Evolutionary conservation across 2,888 invertebrate species (phyloP), one percentile per base, ranked within the genome.

Genomic region (Incurvaria masculella): DNA sequence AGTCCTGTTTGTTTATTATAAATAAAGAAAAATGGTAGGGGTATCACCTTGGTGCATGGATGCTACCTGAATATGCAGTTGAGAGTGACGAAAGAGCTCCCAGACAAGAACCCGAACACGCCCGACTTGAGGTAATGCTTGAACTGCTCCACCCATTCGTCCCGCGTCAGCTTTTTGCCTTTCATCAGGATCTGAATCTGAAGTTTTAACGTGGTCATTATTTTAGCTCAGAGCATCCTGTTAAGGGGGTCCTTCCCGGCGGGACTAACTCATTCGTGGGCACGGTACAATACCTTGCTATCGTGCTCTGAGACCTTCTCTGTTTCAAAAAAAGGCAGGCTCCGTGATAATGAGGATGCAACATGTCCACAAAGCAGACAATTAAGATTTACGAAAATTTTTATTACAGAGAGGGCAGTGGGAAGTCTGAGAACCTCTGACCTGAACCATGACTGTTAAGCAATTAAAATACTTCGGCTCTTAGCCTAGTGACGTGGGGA

Each of bases 11-110:
- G n/a, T n/a, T n/a, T n/a, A n/a, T n/a, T n/a, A n/a, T n/a, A n/a
- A n/a, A n/a, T n/a, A n/a, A n/a, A n/a, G n/a, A n/a, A n/a, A n/a
- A n/a, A n/a, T n/a, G n/a, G n/a, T n/a, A n/a, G n/a, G n/a, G n/a
- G n/a, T n/a, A n/a, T n/a, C n/a, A n/a, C n/a, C n/a, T n/a, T n/a
- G n/a, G n/a, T n/a, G n/a, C n/a, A n/a, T n/a, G n/a, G n/a, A n/a
- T n/a, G n/a, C n/a, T 65, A 81, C 82, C 76, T 71, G 56, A 79
- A 71, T 61, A 80, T 63, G 59, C 82, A 82, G 56, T 80, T 76
- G n/a, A 74, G 59, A 47, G 72, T 71, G 19, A 81, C 71, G 61
- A 81, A 71, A 0, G 78, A 67, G 49, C 68, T 69, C 4, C 72
- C 80, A 19, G 81, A 75, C 2, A 72, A 67, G 6, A 78, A 55